Percentiles rank a stretch among this genome's conserved stretches.
These are phyloP conservation scores for Siniperca chuatsi DNA, from an alignment of 2,113 vertebrate genomes.

Conservation along the genomic window DNA sequence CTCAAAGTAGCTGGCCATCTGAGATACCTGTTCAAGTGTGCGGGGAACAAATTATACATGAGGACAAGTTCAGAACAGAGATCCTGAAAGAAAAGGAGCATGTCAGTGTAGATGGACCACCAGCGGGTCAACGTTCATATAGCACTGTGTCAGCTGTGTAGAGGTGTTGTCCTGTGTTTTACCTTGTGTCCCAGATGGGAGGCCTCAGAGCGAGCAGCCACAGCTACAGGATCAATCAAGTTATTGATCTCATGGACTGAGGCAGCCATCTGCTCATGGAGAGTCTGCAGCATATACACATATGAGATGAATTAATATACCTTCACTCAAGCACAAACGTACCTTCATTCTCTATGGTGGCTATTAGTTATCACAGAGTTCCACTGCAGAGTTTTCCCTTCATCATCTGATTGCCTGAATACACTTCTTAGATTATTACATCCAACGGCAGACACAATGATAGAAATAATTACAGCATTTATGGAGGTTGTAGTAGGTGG, in stretches of 20 bases:
- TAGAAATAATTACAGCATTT: background rate
- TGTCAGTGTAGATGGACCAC: background rate
- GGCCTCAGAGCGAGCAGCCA: slow-evolving; percentile 92
- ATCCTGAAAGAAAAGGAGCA: background rate
- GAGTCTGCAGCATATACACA: slow-evolving; percentile 83
- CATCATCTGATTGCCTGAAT: background rate
- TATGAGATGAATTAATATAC: background rate
- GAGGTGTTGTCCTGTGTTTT: slow-evolving; percentile 25
- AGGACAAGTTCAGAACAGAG: background rate
- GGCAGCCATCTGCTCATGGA: slow-evolving; percentile 97
- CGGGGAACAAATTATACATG: background rate
- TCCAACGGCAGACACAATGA: background rate
- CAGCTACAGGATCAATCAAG: slow-evolving; percentile 93
- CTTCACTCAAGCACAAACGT: background rate
- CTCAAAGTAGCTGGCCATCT: slow-evolving; percentile 98
- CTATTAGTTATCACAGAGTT: background rate
- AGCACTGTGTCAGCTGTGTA: background rate
- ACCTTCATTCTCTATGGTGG: background rate
- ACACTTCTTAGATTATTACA: background rate
- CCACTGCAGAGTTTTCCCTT: background rate
- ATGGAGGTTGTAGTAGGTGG: background rate
- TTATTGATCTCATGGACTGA: slow-evolving; percentile 98
- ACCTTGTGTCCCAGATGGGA: slow-evolving; percentile 99
- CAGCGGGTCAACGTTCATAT: background rate
- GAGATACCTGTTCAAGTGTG: slow-evolving; percentile 88